Conservation (phyloP, 2,888 invertebrate genomes). For the Cryptus armator region DNA sequence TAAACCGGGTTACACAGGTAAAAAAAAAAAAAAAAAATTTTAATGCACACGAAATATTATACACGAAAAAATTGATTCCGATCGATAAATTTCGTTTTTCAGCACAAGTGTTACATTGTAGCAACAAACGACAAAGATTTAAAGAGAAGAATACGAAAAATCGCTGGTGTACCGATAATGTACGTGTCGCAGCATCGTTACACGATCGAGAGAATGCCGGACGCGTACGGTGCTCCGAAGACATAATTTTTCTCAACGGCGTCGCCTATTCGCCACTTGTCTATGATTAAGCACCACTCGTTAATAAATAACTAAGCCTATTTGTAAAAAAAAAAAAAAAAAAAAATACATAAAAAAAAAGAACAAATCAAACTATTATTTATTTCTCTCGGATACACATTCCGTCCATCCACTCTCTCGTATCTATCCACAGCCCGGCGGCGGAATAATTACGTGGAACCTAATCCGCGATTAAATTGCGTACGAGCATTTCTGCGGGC, state of each 20-base stretch:
- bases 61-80: background rate
- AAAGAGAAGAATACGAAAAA: constrained; percentile 97
- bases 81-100: constrained; percentile 73
- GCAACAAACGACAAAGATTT: constrained; percentile 99
- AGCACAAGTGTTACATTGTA: constrained; percentile 99
- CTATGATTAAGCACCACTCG: constrained; percentile 14
- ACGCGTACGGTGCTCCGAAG: constrained; percentile 98
- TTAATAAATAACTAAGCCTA: constrained; percentile 36
- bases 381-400: constrained; percentile 2
- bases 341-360: background rate
- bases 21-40: constrained; percentile 23
- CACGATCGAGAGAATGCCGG: constrained; percentile 99
- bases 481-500: constrained; percentile 21
- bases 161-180: constrained; percentile 99
- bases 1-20: constrained; percentile 96
- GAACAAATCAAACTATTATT: constrained; percentile 5
- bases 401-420: constrained; percentile 2
- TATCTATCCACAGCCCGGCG: constrained; percentile 10
- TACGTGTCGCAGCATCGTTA: constrained; percentile 96
- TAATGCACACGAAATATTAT: background rate
- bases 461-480: constrained; percentile 51
- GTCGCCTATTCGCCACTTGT: constrained; percentile 1
- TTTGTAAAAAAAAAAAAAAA: constrained; percentile 8
- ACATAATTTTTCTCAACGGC: constrained; percentile 74
- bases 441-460: constrained; percentile 24